Percentiles rank a stretch among this genome's conserved stretches.
Conservation (phyloP, 1,140 invertebrate species). For the Parasteatoda tepidariorum region DNA sequence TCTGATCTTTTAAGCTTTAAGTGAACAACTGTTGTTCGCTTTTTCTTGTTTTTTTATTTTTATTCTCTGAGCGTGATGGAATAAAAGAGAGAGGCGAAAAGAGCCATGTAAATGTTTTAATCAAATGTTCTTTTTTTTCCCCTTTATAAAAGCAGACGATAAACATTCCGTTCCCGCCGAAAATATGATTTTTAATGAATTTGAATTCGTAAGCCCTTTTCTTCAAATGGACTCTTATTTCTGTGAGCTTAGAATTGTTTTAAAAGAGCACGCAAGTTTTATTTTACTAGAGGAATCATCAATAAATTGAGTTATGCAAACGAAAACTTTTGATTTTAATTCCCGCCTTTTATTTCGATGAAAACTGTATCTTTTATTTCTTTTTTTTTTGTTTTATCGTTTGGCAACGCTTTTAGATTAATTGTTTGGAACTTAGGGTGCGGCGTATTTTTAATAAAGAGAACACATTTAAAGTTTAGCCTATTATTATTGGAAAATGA, state of each 20-base stretch:
- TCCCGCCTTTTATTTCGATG: conserved; percentile 29
- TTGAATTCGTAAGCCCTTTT: conserved; percentile 54
- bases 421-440: conserved; percentile 40
- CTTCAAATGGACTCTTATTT: conserved; percentile 49
- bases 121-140: conserved; percentile 45
- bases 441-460: conserved; percentile 18
- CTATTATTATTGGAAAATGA: conserved; percentile 47
- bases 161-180: conserved; percentile 23
- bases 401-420: conserved; percentile 25
- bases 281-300: conserved; percentile 5
- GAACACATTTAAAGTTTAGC: conserved; percentile 15
- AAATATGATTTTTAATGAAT: conserved; percentile 59
- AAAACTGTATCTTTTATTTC: background rate
- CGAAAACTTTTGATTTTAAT: conserved; percentile 48
- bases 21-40: conserved; percentile 57
- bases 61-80: conserved; percentile 23
- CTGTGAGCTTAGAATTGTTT: conserved; percentile 24
- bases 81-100: conserved; percentile 21
- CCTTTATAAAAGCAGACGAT: conserved; percentile 35
- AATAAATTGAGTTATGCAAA: conserved; percentile 52
- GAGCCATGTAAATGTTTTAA: conserved; percentile 56
- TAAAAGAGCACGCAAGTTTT: conserved; percentile 48
- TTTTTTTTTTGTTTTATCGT: background rate
- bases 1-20: conserved; percentile 56
- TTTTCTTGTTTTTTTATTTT: conserved; percentile 12